Evolutionary conservation across 2,888 invertebrate species (phyloP).

Genomic region (Neoascia interrupta): DNA sequence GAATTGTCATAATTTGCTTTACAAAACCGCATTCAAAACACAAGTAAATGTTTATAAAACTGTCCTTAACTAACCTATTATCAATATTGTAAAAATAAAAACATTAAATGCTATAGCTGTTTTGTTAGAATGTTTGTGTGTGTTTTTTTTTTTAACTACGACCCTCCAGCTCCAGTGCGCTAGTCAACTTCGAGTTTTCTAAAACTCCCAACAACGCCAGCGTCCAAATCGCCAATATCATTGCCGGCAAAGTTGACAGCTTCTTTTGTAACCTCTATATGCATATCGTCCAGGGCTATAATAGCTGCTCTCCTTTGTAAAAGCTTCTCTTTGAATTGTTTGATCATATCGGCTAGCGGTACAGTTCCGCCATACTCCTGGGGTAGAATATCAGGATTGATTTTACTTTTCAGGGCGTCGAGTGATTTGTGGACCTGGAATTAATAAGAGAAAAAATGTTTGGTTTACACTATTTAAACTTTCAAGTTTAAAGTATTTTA

Average conservation of each 20-base stretch:
- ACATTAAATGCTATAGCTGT: constrained; percentile 23
- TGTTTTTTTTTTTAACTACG: not conserved
- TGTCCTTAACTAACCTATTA: constrained; percentile 22
- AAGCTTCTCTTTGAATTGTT: constrained; percentile 85
- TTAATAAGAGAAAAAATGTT: not conserved
- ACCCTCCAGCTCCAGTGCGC: too few relatives aligned
- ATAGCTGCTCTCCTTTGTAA: constrained; percentile 84
- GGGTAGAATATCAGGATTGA: constrained; percentile 88
- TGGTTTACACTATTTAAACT: not conserved
- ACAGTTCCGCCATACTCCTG: constrained; percentile 94
- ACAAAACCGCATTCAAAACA: not conserved
- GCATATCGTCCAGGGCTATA: constrained; percentile 87
- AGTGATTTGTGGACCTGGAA: constrained; percentile 87
- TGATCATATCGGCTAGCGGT: constrained; percentile 89
- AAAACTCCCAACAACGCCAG: constrained; percentile 90
- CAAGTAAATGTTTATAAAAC: constrained; percentile 25
- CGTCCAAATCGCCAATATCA: constrained; percentile 85
- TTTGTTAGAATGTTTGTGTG: not conserved
- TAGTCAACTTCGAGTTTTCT: constrained; percentile 91
- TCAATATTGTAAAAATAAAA: constrained; percentile 44
- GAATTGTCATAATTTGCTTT: constrained; percentile 9
- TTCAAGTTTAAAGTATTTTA: too few relatives aligned
- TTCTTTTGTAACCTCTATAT: constrained; percentile 83
- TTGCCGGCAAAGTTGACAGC: constrained; percentile 81
- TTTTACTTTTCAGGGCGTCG: constrained; percentile 86